Evolutionary conservation across 2,888 invertebrate species (phyloP).

Genomic region (Blera fallax): DNA sequence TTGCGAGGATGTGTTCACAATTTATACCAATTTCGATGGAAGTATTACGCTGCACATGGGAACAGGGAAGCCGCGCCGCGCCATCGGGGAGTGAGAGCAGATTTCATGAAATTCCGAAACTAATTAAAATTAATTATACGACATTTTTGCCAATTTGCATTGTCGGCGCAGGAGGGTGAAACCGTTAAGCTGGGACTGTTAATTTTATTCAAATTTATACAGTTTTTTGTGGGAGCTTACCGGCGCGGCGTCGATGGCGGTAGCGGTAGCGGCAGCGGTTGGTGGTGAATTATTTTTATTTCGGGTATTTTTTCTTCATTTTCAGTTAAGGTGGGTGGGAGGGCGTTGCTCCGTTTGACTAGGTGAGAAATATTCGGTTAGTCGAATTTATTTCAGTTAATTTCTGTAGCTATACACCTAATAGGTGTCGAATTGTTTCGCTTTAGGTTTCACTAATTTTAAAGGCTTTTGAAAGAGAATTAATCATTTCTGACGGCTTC

Average conservation of each 20-base stretch:
- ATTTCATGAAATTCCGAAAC: conserved; percentile 64
- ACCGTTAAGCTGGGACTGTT: conserved; percentile 33
- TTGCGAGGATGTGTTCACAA: conserved; percentile 23
- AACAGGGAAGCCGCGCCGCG: background rate
- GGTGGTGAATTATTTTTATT: conserved; percentile 14
- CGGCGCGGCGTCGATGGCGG: background rate
- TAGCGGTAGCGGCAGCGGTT: background rate
- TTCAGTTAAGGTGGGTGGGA: background rate
- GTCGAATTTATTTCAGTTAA: conserved; percentile 13
- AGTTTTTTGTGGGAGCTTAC: conserved; percentile 21
- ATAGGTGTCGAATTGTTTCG: conserved; percentile 11
- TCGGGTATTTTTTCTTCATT: conserved; percentile 10
- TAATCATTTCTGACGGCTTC: background rate
- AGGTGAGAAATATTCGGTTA: background rate
- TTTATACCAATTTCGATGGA: conserved; percentile 22
- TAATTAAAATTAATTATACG: conserved; percentile 71
- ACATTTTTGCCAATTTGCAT: conserved; percentile 69
- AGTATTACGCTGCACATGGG: conserved; percentile 21
- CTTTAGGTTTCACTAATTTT: background rate
- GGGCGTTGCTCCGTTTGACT: background rate
- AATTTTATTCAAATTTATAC: conserved; percentile 68
- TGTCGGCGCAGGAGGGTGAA: conserved; percentile 4
- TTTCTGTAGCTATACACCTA: background rate
- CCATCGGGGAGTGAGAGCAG: conserved; percentile 2
- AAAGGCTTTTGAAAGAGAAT: background rate